Base-by-base conservation (phyloP, 1,140 invertebrate genomes). In the Aphelenchoides avenae region DNA sequence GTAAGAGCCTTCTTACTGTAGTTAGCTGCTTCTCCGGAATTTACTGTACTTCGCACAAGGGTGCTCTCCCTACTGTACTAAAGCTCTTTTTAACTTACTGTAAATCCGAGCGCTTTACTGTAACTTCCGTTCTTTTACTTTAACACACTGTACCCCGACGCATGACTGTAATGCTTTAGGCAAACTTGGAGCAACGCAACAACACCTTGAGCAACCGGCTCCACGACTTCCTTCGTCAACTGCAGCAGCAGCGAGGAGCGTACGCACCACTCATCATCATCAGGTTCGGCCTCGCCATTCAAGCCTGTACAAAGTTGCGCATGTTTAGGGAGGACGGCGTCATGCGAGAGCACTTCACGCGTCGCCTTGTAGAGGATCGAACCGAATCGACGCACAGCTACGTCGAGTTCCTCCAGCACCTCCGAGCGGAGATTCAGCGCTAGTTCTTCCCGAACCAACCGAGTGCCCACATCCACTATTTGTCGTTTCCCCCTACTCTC, bases 401-500 rank as follows among this genome's bases (percentile, higher is more conserved):
- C 79, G 89, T 91, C 79, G 94, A 98, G 84, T 98, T 97, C 81
- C 83, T 98, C 75, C 91, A 96, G 80, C 89, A 94, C 81, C 81
- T 98, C 18, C 53, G 60, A 33, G 46, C 56, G 39, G 75, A 77
- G 54, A 64, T 77, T 29, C 30, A 22, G 2, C 55, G 55, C 20
- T 57, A 27, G 58, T 61, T 18, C 29, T n/a, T n/a, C n/a, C n/a
- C n/a, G n/a, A n/a, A n/a, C n/a, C n/a, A n/a, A n/a, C n/a, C n/a
- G n/a, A 20, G 18, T 9, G 18, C 36, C 36, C 44, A 9, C 39
- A n/a, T n/a, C n/a, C n/a, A n/a, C n/a, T n/a, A n/a, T n/a, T n/a
- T n/a, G n/a, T n/a, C n/a, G n/a, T n/a, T n/a, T n/a, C n/a, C n/a
- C n/a, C n/a, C n/a, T n/a, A n/a, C n/a, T n/a, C n/a, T n/a, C n/a